Conservation (phyloP, 2,888 invertebrate genomes). For the Temnothorax ravouxi region DNA sequence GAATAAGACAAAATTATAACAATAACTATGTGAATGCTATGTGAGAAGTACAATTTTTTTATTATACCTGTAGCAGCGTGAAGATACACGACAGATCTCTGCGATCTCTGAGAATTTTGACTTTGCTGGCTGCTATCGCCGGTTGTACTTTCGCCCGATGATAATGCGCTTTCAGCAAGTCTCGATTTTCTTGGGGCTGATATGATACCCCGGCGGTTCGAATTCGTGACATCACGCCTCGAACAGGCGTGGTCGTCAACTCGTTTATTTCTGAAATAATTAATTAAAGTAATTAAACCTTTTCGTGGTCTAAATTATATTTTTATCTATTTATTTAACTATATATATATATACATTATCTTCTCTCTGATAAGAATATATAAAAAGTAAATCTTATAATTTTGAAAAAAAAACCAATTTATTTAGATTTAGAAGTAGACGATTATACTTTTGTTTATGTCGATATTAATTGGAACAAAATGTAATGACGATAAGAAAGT, state of each 20-base stretch:
- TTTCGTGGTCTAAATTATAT: background rate
- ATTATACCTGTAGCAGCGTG: slow-evolving; percentile 93
- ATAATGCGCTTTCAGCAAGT: slow-evolving; percentile 84
- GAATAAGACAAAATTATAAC: background rate
- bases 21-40: background rate
- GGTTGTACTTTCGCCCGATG: slow-evolving; percentile 86
- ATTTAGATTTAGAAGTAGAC: background rate
- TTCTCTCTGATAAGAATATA: background rate
- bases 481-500: background rate
- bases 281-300: background rate
- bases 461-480: background rate
- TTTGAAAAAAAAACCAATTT: background rate
- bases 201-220: slow-evolving; percentile 81
- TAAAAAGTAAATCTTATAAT: background rate
- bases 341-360: background rate
- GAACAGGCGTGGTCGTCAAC: slow-evolving; percentile 80
- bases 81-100: slow-evolving; percentile 93
- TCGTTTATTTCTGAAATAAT: slow-evolving; percentile 80
- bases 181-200: slow-evolving; percentile 83
- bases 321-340: background rate
- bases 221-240: slow-evolving; percentile 82
- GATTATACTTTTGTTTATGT: background rate
- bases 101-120: slow-evolving; percentile 88
- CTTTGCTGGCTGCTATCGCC: slow-evolving; percentile 90
- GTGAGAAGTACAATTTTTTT: background rate